Evolutionary conservation across 1,140 invertebrate genomes (phyloP), one percentile per base, ranked within the genome.

Genomic region (Platorchestia sp.): DNA sequence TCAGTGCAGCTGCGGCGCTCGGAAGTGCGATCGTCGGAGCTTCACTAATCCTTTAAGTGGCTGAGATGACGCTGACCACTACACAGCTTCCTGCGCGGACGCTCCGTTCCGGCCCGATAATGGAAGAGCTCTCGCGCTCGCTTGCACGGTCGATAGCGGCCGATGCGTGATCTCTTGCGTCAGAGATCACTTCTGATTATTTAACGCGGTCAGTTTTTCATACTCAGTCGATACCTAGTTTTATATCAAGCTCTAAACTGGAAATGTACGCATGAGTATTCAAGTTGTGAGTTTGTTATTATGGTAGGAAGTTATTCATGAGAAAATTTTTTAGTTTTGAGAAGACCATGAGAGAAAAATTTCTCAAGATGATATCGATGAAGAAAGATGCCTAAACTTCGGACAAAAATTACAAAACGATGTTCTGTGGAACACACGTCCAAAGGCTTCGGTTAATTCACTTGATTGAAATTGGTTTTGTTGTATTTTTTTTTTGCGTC

Each of bases 1-100:
- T 93, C 91, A 93, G 91, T 93, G 91, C 91, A 93, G 91, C 91
- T 93, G 91, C 91, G 45, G 45, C 45, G 43, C 91, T 45, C 43
- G 91, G 91, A 93, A 93, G 91, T 45, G 91, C 45, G n/a, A 10
- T 14, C 45, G 40, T 3, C 91, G 36, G 40, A 93, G 43, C 91
- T 93, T 44, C 91, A 45, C 91, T 93, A 93, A 93, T 93, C 91
- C 91, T 93, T 45, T 93, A 93, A 93, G 91, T 93, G 91, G 91
- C 45, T 14, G 91, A 89, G 87, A 45, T 47, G 91, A 44, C 45
- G 91, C 45, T 93, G 91, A 93, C 91, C 91, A 47, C 91, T 93
- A 45, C 45, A n/a, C 91, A 47, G 91, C 91, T 93, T 93, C 91
- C 91, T 45, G 91, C 19, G 43, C 45, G 44, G 43, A 45, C 45